phyloP scores from a whole-genome alignment of 2,113 vertebrate genomes.

The Ginglymostoma cirratum region DNA sequence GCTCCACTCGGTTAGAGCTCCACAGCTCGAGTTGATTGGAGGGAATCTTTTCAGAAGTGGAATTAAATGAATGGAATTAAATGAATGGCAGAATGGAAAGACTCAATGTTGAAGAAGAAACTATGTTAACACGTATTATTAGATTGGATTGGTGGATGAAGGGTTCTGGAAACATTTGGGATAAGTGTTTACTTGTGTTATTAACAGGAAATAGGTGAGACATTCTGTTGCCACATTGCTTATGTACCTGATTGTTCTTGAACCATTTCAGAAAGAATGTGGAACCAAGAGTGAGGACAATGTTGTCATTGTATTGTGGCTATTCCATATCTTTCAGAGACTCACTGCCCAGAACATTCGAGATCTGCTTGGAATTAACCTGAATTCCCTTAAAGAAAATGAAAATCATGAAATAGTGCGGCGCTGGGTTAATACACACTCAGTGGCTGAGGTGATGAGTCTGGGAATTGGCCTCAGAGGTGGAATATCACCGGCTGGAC shows the following conservation, averaged over 20 bases:
- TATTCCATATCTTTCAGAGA: not conserved
- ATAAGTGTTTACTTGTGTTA: not conserved
- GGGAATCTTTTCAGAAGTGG: not conserved
- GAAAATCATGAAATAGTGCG: not conserved
- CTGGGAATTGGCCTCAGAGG: not conserved
- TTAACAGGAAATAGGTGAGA: not conserved
- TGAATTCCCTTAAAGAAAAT: not conserved
- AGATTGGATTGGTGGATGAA: not conserved
- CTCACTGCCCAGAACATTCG: not conserved
- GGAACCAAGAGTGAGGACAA: not conserved
- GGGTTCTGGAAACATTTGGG: not conserved
- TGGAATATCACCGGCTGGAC: not conserved
- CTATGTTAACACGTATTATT: not conserved
- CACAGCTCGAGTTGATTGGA: too few species aligned
- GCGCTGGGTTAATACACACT: not conserved
- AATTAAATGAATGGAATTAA: not conserved
- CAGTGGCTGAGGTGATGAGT: not conserved
- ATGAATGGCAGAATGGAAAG: not conserved
- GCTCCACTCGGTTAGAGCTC: not conserved
- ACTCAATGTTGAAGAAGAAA: too few species aligned
- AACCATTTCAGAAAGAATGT: not conserved
- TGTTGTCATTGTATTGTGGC: too few species aligned
- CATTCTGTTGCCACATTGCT: not conserved
- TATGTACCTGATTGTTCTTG: too few species aligned
- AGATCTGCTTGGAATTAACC: slow-evolving; percentile 7